Percentiles rank a stretch among this genome's conserved stretches.
phyloP scores from a whole-genome alignment of 1,140 invertebrate species.

The Agrypnia vestita region DNA sequence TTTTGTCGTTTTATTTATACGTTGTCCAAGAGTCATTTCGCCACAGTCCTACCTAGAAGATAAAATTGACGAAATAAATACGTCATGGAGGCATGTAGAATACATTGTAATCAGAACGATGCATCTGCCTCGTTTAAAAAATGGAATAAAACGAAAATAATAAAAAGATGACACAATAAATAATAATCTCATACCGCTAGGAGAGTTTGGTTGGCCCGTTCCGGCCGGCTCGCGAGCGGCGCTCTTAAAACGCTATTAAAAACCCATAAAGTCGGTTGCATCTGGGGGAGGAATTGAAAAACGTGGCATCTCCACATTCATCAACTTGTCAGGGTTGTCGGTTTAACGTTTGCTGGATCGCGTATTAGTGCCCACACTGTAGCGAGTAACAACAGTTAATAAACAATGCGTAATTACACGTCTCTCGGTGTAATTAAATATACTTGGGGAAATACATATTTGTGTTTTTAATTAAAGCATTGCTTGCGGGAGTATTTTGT shows the following conservation, averaged over 20 bases:
- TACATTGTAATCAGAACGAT: no score
- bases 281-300: slow-evolving; percentile 30
- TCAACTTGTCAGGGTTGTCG: slow-evolving; percentile 31
- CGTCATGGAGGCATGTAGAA: no score
- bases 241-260: slow-evolving; percentile 46
- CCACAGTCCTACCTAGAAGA: no score
- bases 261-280: slow-evolving; percentile 28
- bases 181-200: slow-evolving; percentile 1
- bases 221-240: not conserved
- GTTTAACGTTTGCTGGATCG: slow-evolving; percentile 10
- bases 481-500: no score
- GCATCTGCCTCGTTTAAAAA: no score
- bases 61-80: no score
- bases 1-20: no score
- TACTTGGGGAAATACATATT: not conserved
- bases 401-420: slow-evolving; percentile 14
- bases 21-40: no score
- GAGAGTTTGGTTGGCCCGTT: slow-evolving; percentile 3
- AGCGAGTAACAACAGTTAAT: slow-evolving; percentile 12
- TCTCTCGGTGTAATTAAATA: slow-evolving; percentile 7
- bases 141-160: no score
- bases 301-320: slow-evolving; percentile 38
- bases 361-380: not conserved
- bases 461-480: no score
- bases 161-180: not conserved